phyloP scores from a whole-genome alignment of 1,140 invertebrate genomes.

The Mylabris phalerata region DNA sequence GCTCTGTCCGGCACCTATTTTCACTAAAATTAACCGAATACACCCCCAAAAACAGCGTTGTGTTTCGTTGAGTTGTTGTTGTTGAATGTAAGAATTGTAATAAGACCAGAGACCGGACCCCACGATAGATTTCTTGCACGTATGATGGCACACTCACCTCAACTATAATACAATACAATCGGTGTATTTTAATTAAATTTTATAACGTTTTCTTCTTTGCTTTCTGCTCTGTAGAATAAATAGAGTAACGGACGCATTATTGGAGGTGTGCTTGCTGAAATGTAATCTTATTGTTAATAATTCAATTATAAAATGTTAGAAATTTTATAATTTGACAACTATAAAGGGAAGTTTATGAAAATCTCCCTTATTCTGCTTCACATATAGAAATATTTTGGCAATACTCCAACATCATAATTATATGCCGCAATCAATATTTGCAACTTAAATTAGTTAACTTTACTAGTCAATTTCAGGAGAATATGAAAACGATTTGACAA shows the following conservation, averaged over 20 bases:
- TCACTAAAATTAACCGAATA: conserved; percentile 17
- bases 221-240: conserved; percentile 21
- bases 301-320: background rate
- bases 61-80: conserved; percentile 1
- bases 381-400: too few species aligned
- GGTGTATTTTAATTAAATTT: conserved; percentile 33
- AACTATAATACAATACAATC: too few species aligned
- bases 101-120: background rate
- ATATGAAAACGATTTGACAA: too few species aligned
- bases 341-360: too few species aligned
- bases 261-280: too few species aligned
- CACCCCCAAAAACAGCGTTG: conserved; percentile 7
- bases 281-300: too few species aligned
- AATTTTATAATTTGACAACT: background rate
- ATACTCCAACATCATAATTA: too few species aligned
- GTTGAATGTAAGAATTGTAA: conserved; percentile 5
- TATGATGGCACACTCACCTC: conserved; percentile 9
- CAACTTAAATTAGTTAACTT: too few species aligned
- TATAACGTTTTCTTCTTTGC: conserved; percentile 36
- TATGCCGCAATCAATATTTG: too few species aligned
- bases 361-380: too few species aligned
- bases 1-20: conserved; percentile 37
- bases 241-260: conserved; percentile 16
- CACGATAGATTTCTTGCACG: background rate
- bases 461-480: too few species aligned